phyloP scores from a whole-genome alignment of 2,797 vertebrate species.

The Pipistrellus nathusii region DNA sequence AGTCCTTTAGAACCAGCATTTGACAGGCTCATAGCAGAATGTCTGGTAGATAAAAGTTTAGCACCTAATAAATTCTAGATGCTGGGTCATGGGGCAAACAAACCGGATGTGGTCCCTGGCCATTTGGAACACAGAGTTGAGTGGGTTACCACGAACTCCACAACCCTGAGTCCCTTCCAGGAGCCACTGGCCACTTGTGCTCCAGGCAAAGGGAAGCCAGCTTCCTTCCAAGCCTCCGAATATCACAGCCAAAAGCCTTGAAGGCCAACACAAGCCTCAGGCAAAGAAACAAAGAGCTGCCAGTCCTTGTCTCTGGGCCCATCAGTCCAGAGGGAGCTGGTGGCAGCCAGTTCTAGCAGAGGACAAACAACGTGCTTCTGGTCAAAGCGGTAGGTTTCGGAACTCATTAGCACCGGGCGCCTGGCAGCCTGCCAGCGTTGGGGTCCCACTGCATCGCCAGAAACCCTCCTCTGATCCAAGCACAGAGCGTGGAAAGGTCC shows the following conservation, averaged over 20 bases:
- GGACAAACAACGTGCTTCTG: neutral
- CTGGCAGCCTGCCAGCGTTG: constrained; percentile 43
- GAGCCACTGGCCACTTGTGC: neutral
- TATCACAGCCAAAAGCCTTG: neutral
- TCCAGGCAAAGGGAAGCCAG: constrained; percentile 15
- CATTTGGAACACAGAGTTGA: neutral
- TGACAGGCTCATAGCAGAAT: neutral
- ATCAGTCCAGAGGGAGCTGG: constrained; percentile 5
- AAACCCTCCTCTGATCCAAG: constrained; percentile 60
- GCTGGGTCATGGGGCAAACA: neutral
- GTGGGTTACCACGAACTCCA: neutral
- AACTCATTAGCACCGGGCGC: constrained; percentile 54
- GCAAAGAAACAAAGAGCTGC: constrained; percentile 51
- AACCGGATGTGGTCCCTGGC: neutral
- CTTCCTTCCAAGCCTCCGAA: neutral
- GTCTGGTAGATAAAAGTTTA: neutral
- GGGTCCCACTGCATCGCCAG: neutral
- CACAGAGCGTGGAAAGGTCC: neutral
- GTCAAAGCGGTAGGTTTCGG: constrained; percentile 54
- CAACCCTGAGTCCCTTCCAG: neutral
- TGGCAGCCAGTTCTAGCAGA: constrained; percentile 31
- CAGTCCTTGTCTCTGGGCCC: neutral
- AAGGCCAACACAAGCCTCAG: neutral
- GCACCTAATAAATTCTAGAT: neutral
- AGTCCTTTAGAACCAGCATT: neutral